Percentiles rank a stretch among this genome's conserved stretches.
Evolutionary conservation across 2,888 invertebrate genomes (phyloP).

Genomic region (Pheosia tremula): DNA sequence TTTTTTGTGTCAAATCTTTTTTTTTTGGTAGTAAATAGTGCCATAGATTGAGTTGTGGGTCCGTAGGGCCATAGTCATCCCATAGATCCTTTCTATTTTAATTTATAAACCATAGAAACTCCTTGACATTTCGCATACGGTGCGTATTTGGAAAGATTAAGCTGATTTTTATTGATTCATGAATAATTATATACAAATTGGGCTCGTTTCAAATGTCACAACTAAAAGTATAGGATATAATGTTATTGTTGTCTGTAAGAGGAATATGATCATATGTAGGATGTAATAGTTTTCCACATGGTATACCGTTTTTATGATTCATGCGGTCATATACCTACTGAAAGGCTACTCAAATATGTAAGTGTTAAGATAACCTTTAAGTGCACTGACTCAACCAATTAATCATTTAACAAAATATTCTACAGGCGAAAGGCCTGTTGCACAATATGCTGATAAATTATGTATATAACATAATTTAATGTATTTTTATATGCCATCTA

Average conservation of each 20-base stretch:
- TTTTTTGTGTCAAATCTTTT: too few relatives aligned
- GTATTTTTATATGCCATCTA: too few relatives aligned
- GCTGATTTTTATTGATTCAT: conserved; percentile 6
- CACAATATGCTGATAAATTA: too few relatives aligned
- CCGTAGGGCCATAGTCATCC: too few relatives aligned
- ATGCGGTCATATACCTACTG: not conserved
- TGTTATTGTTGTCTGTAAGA: not conserved
- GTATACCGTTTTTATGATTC: not conserved
- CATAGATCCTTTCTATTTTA: not conserved
- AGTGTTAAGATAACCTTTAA: too few relatives aligned
- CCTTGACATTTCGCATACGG: conserved; percentile 41
- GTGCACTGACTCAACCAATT: too few relatives aligned
- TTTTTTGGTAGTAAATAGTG: too few relatives aligned
- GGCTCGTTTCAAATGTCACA: not conserved
- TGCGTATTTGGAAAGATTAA: conserved; percentile 10
- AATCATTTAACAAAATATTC: too few relatives aligned
- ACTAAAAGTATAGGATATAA: not conserved
- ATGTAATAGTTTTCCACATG: not conserved
- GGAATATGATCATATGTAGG: not conserved
- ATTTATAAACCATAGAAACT: not conserved
- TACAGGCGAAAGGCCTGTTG: too few relatives aligned
- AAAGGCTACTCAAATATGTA: too few relatives aligned
- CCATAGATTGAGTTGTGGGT: too few relatives aligned
- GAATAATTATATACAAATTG: not conserved
- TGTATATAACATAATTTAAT: too few relatives aligned